Evolutionary conservation across 1,140 invertebrate genomes (phyloP).

Genomic region (Philotrypesis tridentata): DNA sequence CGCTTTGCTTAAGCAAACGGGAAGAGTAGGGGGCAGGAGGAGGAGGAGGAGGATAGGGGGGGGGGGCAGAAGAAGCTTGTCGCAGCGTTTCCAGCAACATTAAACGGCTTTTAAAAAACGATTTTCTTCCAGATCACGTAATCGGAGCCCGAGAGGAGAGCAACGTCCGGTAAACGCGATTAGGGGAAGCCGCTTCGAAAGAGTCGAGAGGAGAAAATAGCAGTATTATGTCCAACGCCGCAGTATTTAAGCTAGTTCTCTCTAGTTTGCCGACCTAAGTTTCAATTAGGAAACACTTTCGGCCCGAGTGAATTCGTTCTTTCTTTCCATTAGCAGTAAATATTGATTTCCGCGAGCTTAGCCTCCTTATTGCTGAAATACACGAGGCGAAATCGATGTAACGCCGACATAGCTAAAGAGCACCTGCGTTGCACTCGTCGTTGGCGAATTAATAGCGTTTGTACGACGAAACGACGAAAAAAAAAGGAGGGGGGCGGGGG

Average conservation of each 20-base stretch:
- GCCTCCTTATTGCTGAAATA: neutral
- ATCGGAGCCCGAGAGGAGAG: slow-evolving; percentile 14
- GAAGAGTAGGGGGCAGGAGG: neutral
- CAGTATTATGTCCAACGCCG: slow-evolving; percentile 3
- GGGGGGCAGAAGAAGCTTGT: neutral
- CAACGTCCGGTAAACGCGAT: slow-evolving; percentile 29
- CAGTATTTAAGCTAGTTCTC: slow-evolving; percentile 17
- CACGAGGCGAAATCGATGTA: neutral
- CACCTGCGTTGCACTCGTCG: too few relatives aligned
- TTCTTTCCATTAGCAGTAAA: neutral
- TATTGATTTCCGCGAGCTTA: neutral
- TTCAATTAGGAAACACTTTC: slow-evolving; percentile 26
- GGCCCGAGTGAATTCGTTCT: neutral
- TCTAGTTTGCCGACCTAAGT: neutral
- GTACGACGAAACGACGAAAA: too few relatives aligned
- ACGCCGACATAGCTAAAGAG: too few relatives aligned
- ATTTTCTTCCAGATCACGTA: slow-evolving; percentile 35
- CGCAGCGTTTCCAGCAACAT: neutral
- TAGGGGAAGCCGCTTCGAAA: neutral
- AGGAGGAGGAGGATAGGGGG: neutral
- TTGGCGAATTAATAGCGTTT: too few relatives aligned
- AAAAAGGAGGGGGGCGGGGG: neutral
- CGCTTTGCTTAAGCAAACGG: neutral
- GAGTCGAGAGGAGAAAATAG: neutral
- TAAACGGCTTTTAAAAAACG: slow-evolving; percentile 22